phyloP scores from a whole-genome alignment of 2,113 vertebrate genomes.

The Hyaena hyaena region DNA sequence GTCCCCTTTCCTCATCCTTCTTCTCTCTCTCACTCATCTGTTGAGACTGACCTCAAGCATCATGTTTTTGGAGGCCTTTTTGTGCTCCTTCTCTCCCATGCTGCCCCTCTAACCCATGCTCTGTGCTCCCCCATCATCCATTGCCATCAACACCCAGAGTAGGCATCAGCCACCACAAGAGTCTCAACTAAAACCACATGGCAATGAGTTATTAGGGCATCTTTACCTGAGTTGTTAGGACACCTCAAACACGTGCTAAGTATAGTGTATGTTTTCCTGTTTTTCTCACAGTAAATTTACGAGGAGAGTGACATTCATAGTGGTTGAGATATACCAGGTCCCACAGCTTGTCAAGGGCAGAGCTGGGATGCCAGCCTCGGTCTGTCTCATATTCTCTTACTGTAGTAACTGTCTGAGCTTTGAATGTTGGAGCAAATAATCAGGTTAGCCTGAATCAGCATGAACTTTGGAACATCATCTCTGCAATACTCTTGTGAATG shows the following conservation, averaged over 20 bases:
- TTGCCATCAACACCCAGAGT: neutral
- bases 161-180: neutral
- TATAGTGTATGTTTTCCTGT: neutral
- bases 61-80: neutral
- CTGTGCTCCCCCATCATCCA: neutral
- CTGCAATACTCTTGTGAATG: neutral
- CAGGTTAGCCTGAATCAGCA: neutral
- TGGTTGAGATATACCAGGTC: neutral
- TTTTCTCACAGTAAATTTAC: neutral
- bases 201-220: neutral
- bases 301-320: neutral
- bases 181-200: neutral
- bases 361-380: neutral
- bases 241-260: neutral
- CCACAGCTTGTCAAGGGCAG: neutral
- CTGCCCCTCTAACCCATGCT: neutral
- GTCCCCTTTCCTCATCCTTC: fast-evolving
- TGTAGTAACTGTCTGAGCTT: neutral
- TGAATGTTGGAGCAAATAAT: neutral
- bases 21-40: neutral
- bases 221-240: too few relatives aligned
- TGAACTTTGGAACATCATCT: neutral
- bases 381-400: neutral
- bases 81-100: neutral
- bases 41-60: neutral